A percentile compares a stretch with the other conserved stretches of the same genome.
These are phyloP conservation scores for Bettongia penicillata DNA, from an alignment of 2,113 vertebrate species.

Conservation along the genomic window DNA sequence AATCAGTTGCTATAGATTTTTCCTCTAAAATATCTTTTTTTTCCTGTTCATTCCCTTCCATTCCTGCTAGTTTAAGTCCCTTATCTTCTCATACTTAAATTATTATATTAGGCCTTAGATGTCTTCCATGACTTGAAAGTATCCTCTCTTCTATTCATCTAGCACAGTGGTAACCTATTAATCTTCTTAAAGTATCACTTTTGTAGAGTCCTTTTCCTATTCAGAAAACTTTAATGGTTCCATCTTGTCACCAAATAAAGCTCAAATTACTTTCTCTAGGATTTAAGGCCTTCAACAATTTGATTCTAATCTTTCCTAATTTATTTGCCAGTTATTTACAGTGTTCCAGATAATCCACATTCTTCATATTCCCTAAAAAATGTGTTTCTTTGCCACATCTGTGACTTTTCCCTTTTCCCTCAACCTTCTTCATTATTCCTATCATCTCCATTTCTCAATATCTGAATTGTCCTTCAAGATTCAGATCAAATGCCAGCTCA, in stretches of 20 bases:
- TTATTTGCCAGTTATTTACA: neutral
- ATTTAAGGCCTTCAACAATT: neutral
- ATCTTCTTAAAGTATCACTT: neutral
- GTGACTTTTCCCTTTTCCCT: neutral
- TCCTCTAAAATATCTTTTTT: neutral
- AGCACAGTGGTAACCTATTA: neutral
- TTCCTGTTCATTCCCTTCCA: neutral
- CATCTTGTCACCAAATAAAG: neutral
- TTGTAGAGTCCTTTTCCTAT: neutral
- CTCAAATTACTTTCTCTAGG: neutral
- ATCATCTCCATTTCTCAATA: neutral
- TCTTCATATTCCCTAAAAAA: neutral
- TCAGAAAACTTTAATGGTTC: neutral
- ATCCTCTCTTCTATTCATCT: neutral
- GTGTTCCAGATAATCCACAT: neutral
- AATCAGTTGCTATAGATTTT: neutral
- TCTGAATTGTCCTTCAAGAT: neutral
- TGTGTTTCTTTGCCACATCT: neutral
- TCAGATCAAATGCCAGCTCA: neutral
- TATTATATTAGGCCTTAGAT: neutral
- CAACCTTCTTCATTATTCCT: neutral
- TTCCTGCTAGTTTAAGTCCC: neutral
- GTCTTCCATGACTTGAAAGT: neutral
- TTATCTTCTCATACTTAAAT: neutral
- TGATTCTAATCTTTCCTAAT: neutral